Conservation (phyloP, 2,113 vertebrate genomes). For the Pelecanus crispus region DNA sequence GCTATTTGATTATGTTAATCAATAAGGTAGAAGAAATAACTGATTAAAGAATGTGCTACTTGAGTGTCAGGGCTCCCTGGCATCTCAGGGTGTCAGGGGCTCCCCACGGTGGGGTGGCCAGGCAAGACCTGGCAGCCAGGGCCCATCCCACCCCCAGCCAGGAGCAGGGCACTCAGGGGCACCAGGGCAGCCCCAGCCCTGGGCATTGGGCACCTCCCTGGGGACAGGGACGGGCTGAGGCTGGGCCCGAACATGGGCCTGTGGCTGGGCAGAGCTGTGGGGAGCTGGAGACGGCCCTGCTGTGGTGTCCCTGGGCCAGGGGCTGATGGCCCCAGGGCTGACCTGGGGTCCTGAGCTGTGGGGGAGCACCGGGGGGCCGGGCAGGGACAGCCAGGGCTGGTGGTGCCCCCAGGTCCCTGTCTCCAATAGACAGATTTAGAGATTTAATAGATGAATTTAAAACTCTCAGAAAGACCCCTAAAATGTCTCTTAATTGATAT, state of each 20-base stretch:
- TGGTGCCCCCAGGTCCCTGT: neutral
- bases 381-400: neutral
- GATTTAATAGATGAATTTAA: neutral
- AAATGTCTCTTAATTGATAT: neutral
- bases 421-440: neutral
- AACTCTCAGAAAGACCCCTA: neutral
- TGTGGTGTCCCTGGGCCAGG: neutral
- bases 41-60: neutral
- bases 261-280: neutral
- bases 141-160: fast-evolving
- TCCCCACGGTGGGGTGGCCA: neutral
- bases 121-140: neutral
- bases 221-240: neutral
- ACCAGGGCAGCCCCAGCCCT: fast-evolving
- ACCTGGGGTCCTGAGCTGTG: too few relatives aligned
- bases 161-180: neutral
- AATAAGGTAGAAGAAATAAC: neutral
- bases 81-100: fast-evolving
- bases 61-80: neutral
- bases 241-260: too few relatives aligned
- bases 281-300: neutral
- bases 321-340: neutral
- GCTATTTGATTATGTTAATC: neutral
- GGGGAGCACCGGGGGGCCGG: fast-evolving
- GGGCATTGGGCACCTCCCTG: fast-evolving